Evolutionary conservation across 2,888 invertebrate genomes (phyloP).

Genomic region (Eristalis tenax): DNA sequence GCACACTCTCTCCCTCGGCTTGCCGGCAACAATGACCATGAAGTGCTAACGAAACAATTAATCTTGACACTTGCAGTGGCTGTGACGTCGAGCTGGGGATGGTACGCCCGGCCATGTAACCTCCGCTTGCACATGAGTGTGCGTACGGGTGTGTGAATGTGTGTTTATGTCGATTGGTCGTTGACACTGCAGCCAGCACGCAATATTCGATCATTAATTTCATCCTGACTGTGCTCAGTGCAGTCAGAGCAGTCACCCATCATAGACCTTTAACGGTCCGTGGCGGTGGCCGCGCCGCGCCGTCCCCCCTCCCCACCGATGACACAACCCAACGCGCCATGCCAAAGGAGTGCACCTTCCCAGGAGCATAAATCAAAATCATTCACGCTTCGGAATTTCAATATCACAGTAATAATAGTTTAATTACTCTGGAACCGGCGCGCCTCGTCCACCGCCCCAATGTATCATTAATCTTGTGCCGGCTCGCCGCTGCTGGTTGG

Average conservation of each 20-base stretch:
- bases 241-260: not conserved
- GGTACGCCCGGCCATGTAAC: not conserved
- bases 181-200: constrained; percentile 64
- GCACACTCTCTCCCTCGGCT: not conserved
- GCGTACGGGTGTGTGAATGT: not conserved
- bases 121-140: too few relatives aligned
- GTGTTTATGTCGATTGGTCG: constrained; percentile 57
- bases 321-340: not conserved
- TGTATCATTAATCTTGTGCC: constrained; percentile 63
- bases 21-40: constrained; percentile 49
- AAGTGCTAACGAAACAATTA: constrained; percentile 80
- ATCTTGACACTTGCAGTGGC: constrained; percentile 77
- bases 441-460: constrained; percentile 35
- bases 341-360: constrained; percentile 33
- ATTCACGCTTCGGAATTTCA: constrained; percentile 77
- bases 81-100: not conserved
- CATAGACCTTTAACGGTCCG: not conserved
- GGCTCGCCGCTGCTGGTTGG: not conserved
- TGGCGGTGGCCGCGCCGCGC: not conserved
- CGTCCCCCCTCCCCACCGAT: not conserved
- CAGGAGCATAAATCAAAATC: constrained; percentile 79
- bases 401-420: constrained; percentile 72
- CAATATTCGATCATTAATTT: constrained; percentile 66
- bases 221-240: constrained; percentile 21
- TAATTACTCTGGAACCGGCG: constrained; percentile 62